Conservation (phyloP, 2,113 vertebrate genomes). For the Mobula hypostoma region DNA sequence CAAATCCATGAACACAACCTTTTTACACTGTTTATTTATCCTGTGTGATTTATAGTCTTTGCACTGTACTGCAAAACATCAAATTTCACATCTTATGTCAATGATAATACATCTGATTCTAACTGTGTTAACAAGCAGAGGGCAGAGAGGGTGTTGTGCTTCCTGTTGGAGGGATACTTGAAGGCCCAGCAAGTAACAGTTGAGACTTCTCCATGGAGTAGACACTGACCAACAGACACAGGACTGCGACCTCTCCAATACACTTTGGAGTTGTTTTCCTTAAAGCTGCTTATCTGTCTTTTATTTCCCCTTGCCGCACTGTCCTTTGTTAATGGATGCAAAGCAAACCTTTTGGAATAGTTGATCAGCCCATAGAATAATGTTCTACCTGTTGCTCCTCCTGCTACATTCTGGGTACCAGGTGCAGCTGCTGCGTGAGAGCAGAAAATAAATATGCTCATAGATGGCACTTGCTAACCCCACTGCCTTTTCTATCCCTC, state of each 20-base stretch:
- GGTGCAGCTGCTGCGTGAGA: background rate
- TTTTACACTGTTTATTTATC: too few relatives aligned
- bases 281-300: background rate
- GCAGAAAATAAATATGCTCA: background rate
- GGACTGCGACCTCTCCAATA: background rate
- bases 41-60: too few relatives aligned
- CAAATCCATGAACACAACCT: too few relatives aligned
- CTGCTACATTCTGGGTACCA: background rate
- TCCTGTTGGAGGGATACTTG: background rate
- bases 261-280: background rate
- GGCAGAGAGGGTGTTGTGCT: background rate
- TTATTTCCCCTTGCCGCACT: background rate
- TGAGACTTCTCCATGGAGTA: background rate
- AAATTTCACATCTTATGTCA: too few relatives aligned
- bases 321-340: background rate
- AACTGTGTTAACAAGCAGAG: background rate
- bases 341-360: background rate
- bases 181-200: background rate
- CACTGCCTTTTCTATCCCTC: too few relatives aligned
- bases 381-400: background rate
- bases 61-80: too few relatives aligned
- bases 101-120: too few relatives aligned
- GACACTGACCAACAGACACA: background rate
- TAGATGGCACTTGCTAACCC: too few relatives aligned
- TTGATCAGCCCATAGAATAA: background rate